Evolutionary conservation across 2,797 vertebrate genomes (phyloP), one percentile per base, ranked within the genome.

Genomic region (Oreonectes daqikongensis): DNA sequence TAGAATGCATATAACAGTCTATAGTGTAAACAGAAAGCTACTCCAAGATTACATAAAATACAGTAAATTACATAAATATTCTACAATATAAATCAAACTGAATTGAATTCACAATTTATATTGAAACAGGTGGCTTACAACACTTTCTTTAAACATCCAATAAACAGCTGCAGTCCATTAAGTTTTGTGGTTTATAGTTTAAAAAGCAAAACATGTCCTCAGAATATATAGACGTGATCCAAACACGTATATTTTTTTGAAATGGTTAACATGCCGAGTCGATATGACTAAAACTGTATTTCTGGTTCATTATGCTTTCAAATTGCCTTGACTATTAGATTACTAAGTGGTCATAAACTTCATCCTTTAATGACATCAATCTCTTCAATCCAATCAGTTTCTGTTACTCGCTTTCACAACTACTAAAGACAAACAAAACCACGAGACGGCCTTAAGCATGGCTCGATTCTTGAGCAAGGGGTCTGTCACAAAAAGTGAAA

Each of bases 351-450:
- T 12, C 35, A 53, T 35, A 52, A 26, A 40, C 17, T 22, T 20
- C 22, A 52, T 28, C 32, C 24, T n/a, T 66, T 18, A 70, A 8
- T 52, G 17, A 22, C 20, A 69, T 22, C 65, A 20, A 69, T 12
- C 40, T 63, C 22, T 69, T 63, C 30, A 63, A 40, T 30, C 22
- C 57, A 20, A 40, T n/a, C 26, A 20, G 59, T 53, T 50, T 61
- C 53, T 60, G 55, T 50, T 40, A 42, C 57, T 69, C 67, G 2
- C 12, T 64, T 40, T 26, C 32, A 59, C 14, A 7, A 28, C 11
- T 17, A 57, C 20, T 44, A 40, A 50, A 61, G 75, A 77, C 15
- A 60, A 68, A 75, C 64, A 75, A 68, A 44, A 50, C 28, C 18
- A 68, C 15, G 30, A 35, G 52, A 59, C 10, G 26, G 40, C 32